Evolutionary conservation across 2,888 invertebrate genomes (phyloP), one percentile per base, ranked within the genome.

Genomic region (Vanessa cardui): DNA sequence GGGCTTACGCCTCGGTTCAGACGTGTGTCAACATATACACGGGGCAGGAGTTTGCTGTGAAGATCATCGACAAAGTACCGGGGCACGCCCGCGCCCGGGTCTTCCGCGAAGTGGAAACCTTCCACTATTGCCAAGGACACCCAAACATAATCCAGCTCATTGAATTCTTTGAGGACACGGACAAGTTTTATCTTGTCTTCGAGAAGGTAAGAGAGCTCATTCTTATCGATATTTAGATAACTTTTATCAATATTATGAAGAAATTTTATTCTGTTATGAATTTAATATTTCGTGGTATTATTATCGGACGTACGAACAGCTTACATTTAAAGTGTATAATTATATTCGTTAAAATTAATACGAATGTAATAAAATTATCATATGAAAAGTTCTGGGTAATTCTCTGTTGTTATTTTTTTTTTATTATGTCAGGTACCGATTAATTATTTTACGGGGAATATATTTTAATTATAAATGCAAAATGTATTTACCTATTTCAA

Each of bases 51-150:
- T 99, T 96, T 90, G 99, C 99, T 71, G 99, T 99, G 75, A 99
- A 99, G 94, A 97, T 98, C 83, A 98, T 99, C 84, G 97, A 98
- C 90, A 99, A 99, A 90, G 97, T 97, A 83, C 97, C 98, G 77
- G 97, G 97, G 75, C 98, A 98, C 93, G 98, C 98, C 82, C 96
- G 99, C 79, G 97, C 96, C 83, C 95, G 99, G 84, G 98, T 99
- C 80, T 98, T 99, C 94, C 97, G 98, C 80, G 99, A 99, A 93
- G 99, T 99, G 83, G 99, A 99, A 94, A 99, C 98, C 76, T 99
- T 99, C 95, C 98, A 99, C 93, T 97, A 99, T 93, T 99, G 99
- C 93, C 97, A 98, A 92, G 98, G 98, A 78, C 99, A 99, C 93
- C 97, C 97, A 72, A 98, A 99, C 90, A 99, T 99, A 91, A 97